phyloP scores from a whole-genome alignment of 2,113 vertebrate genomes.

The Hiodon tergisus region DNA sequence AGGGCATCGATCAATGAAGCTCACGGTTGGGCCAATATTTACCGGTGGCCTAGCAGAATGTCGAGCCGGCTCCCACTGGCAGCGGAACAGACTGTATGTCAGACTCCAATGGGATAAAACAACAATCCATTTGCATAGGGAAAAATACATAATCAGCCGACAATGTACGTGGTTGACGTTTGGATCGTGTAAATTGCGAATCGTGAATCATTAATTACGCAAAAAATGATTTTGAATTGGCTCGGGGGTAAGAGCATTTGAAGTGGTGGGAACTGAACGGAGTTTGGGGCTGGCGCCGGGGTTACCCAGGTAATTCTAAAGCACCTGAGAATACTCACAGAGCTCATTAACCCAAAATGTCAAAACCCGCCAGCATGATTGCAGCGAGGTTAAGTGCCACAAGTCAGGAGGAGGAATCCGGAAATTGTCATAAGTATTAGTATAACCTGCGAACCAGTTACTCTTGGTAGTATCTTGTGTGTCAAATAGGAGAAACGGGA shows the following conservation, averaged over 20 bases:
- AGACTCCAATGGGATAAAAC: too few relatives aligned
- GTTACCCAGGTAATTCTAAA: not conserved
- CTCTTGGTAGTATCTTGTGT: not conserved
- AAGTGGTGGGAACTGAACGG: not conserved
- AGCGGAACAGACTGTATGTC: too few relatives aligned
- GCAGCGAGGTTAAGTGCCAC: not conserved
- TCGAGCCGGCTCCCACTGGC: too few relatives aligned
- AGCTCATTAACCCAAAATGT: not conserved
- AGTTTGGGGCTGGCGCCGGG: not conserved
- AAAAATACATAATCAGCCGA: too few relatives aligned
- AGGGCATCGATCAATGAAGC: too few relatives aligned
- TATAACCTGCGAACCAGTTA: not conserved
- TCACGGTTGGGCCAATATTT: too few relatives aligned
- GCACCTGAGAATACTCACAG: not conserved
- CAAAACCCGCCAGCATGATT: constrained; percentile 8
- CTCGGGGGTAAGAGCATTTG: not conserved
- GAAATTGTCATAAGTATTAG: not conserved
- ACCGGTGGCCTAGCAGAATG: too few relatives aligned
- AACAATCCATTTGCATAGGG: too few relatives aligned
- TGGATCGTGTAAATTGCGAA: too few relatives aligned
- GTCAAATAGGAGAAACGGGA: not conserved
- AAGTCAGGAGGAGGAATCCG: not conserved
- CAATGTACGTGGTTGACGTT: too few relatives aligned
- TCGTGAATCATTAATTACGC: too few relatives aligned
- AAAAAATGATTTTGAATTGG: not conserved